A percentile compares a stretch with the other conserved stretches of the same genome.
Evolutionary conservation across 2,888 invertebrate species (phyloP).

Genomic region (Callinectes sapidus): DNA sequence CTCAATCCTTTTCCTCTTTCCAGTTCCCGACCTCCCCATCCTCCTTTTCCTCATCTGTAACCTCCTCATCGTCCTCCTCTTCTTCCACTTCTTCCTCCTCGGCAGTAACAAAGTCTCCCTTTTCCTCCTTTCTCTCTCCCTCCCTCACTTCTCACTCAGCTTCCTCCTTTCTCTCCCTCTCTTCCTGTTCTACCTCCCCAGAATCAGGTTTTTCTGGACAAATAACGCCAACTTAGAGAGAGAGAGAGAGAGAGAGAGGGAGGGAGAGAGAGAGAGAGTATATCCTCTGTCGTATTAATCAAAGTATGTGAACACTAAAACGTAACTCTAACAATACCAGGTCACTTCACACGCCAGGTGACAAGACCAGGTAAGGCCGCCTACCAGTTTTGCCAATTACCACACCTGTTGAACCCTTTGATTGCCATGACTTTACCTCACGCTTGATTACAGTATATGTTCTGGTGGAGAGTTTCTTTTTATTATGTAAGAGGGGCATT

Average conservation of each 20-base stretch:
- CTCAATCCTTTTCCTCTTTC: constrained; percentile 47
- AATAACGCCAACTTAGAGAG: constrained; percentile 42
- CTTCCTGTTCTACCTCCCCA: constrained; percentile 52
- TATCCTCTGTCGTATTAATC: too few species aligned
- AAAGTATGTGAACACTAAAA: background rate
- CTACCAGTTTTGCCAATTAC: too few species aligned
- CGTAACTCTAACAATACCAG: background rate
- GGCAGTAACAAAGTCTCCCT: constrained; percentile 6
- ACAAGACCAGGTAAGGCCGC: too few species aligned
- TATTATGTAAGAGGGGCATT: too few species aligned
- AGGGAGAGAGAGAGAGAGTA: constrained; percentile 20
- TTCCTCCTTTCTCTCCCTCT: constrained; percentile 55
- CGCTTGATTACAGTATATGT: too few species aligned
- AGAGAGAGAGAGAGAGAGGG: background rate
- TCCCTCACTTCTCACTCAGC: constrained; percentile 47
- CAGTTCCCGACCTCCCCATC: constrained; percentile 50
- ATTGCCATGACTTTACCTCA: too few species aligned
- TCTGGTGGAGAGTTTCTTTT: too few species aligned
- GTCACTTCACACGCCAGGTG: background rate
- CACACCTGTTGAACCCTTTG: too few species aligned
- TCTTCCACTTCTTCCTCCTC: constrained; percentile 46
- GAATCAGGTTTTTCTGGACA: constrained; percentile 54
- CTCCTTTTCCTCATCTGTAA: constrained; percentile 39
- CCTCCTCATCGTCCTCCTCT: constrained; percentile 42
- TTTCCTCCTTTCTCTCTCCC: constrained; percentile 42